Evolutionary conservation across 2,113 vertebrate species (phyloP), one percentile per base, ranked within the genome.

Genomic region (Leiothrix lutea): DNA sequence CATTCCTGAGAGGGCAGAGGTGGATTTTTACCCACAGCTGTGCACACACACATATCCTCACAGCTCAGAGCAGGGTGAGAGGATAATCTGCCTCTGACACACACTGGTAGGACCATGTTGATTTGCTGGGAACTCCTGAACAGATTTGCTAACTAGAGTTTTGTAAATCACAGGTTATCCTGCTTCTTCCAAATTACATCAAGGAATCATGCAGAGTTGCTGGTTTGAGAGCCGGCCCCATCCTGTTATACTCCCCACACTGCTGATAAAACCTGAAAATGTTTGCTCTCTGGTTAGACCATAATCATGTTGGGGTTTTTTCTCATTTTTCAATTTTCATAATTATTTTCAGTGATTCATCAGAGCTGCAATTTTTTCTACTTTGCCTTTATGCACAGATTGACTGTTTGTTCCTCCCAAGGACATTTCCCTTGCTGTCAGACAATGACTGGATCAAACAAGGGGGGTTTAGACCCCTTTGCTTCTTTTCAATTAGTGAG

Each of bases 341-440:
- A 91, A 94, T 96, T 91, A 80, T 95, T 93, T 91, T 75, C 74
- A 47, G 40, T 5, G 6, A 75, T 86, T 91, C 83, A 35, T 77
- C 79, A 82, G 69, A 48, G 40, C 54, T 92, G 57, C 8, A 64
- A 19, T 91, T 92, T 95, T 94, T 92, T 94, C 38, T 65, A 10
- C 22, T 92, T 83, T 61, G 51, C 80, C 67, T 96, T 96, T 74
- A 15, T 80, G n/a, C 53, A 58, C 22, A 75, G 71, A 83, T 36
- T 77, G 90, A 53, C 40, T 89, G 53, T 60, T 86, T 96, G 83
- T 84, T 97, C 60, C 45, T 95, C 74, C 64, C 96, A 97, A 97
- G 96, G 96, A 96, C 93, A 28, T 94, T 78, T 89, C 57, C 53
- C 66, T 94, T 26, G 1, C 71, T 94, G 70, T 38, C 80, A 95